These are phyloP conservation scores for Eupeodes luniger DNA, from an alignment of 2,888 invertebrate species.

Conservation along the genomic window DNA sequence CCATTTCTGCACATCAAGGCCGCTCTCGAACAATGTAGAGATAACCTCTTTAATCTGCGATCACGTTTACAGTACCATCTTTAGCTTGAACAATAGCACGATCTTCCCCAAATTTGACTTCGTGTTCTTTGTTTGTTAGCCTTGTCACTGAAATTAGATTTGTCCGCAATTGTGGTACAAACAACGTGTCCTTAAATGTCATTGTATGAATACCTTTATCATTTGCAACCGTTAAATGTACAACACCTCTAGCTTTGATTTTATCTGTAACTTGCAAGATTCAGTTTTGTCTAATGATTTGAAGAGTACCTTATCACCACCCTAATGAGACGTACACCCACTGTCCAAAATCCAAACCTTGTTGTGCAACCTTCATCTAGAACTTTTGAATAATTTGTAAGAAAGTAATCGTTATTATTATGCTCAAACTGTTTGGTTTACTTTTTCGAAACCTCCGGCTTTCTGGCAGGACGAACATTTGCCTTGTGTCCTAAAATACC, in stretches of 20 bases:
- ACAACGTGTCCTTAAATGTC: constrained; percentile 1
- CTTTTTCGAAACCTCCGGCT: neutral
- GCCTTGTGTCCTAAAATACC: constrained; percentile 53
- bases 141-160: neutral
- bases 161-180: neutral
- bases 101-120: neutral
- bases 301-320: neutral
- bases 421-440: neutral
- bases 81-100: neutral
- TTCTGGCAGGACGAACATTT: constrained; percentile 41
- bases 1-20: constrained; percentile 32
- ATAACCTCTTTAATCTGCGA: constrained; percentile 57
- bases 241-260: neutral
- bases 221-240: constrained; percentile 9
- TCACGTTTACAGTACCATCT: neutral
- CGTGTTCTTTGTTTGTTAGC: too few species aligned
- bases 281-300: neutral
- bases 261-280: neutral
- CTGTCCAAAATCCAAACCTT: constrained; percentile 2
- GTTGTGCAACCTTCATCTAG: neutral
- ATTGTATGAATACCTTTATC: neutral
- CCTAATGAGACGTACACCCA: neutral
- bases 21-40: constrained; percentile 57
- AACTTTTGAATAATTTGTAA: neutral
- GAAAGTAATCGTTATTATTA: neutral